Evolutionary conservation across 2,113 vertebrate species (phyloP).

Genomic region (Motacilla alba): DNA sequence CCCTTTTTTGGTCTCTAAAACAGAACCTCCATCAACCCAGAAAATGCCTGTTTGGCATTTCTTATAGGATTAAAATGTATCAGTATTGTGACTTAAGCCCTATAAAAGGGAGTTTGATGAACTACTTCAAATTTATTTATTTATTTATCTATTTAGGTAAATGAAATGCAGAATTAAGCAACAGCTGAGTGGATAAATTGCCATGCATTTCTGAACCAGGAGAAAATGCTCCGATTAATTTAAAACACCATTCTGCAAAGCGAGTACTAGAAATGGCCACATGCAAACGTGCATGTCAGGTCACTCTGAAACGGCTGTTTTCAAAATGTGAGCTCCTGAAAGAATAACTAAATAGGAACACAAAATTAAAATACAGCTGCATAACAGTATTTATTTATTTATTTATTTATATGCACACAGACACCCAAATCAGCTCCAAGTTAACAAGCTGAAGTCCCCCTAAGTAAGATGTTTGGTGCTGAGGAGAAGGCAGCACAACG

Average conservation of each 20-base stretch:
- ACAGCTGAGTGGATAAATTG: background rate
- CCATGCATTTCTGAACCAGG: background rate
- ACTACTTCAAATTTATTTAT: background rate
- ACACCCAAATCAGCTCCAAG: background rate
- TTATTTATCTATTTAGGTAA: background rate
- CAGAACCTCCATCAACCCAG: background rate
- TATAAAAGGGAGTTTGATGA: background rate
- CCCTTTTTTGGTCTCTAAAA: background rate
- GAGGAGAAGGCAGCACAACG: background rate
- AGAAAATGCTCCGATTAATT: background rate
- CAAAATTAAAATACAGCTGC: background rate
- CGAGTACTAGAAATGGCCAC: background rate
- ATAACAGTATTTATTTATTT: background rate
- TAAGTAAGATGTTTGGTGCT: background rate
- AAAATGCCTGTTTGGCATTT: background rate
- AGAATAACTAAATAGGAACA: background rate
- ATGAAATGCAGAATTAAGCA: background rate
- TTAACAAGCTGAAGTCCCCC: background rate
- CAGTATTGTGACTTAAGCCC: background rate
- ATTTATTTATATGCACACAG: background rate
- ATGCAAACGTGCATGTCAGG: accelerated
- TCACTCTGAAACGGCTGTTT: background rate
- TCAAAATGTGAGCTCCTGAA: background rate
- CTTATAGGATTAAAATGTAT: background rate
- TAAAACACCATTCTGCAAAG: background rate